phyloP scores from a whole-genome alignment of 2,797 vertebrate genomes.

The Valencia hispanica region DNA sequence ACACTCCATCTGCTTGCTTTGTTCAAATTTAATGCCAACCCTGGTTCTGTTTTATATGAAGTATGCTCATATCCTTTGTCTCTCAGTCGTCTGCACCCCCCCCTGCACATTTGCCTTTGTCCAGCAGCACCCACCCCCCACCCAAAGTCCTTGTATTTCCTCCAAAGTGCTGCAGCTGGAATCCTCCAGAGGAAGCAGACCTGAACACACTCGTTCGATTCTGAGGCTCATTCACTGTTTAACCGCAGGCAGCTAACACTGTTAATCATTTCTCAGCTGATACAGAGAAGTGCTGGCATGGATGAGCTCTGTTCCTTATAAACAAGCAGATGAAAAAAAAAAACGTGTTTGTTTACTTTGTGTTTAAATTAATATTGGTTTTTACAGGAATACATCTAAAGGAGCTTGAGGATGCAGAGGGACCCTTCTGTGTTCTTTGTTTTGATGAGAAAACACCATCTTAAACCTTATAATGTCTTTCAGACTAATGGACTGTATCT shows the following conservation, averaged over 20 bases:
- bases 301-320: slow-evolving; percentile 42
- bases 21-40: slow-evolving; percentile 23
- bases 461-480: slow-evolving; percentile 19
- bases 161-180: slow-evolving; percentile 55
- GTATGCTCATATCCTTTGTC: slow-evolving; percentile 62
- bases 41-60: slow-evolving; percentile 42
- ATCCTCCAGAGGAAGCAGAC: slow-evolving; percentile 47
- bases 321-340: slow-evolving; percentile 49
- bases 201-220: slow-evolving; percentile 31
- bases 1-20: slow-evolving; percentile 16
- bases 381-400: slow-evolving; percentile 17
- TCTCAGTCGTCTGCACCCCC: slow-evolving; percentile 42
- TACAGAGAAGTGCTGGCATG: slow-evolving; percentile 33
- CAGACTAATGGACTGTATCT: slow-evolving; percentile 11
- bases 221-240: slow-evolving; percentile 39
- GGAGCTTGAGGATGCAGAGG: not conserved
- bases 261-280: slow-evolving; percentile 59
- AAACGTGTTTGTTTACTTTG: slow-evolving; percentile 55
- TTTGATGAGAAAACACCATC: slow-evolving; percentile 5
- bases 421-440: not conserved
- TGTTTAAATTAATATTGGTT: slow-evolving; percentile 29
- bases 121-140: slow-evolving; percentile 38
- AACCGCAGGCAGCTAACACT: slow-evolving; percentile 56
- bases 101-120: slow-evolving; percentile 63
- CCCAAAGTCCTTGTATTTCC: not conserved